Conservation (phyloP, 2,888 invertebrate species). For the Gymnosoma rotundatum region DNA sequence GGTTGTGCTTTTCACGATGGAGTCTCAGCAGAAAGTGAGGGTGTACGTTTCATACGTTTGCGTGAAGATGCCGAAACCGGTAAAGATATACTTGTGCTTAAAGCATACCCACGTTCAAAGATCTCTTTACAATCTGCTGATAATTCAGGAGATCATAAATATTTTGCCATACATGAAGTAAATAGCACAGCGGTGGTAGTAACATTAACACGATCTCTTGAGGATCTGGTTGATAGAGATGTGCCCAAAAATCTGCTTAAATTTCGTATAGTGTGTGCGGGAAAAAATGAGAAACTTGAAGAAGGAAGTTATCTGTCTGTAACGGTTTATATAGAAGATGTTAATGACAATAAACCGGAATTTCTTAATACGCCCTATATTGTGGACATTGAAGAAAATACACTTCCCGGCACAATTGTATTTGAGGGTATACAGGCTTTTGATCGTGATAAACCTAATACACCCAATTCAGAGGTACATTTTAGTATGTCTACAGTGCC, state of each 20-base stretch:
- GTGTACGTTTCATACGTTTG: constrained; percentile 91
- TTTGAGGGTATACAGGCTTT: constrained; percentile 91
- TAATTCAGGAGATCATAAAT: constrained; percentile 80
- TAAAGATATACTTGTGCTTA: constrained; percentile 89
- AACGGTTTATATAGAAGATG: constrained; percentile 93
- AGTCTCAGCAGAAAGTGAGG: constrained; percentile 84
- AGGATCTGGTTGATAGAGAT: constrained; percentile 91
- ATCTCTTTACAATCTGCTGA: constrained; percentile 79
- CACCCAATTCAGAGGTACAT: constrained; percentile 93
- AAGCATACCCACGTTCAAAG: constrained; percentile 90
- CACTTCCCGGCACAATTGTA: constrained; percentile 89
- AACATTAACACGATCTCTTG: constrained; percentile 89
- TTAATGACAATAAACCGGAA: constrained; percentile 91
- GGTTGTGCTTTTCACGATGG: constrained; percentile 91
- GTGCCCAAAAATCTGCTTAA: constrained; percentile 91
- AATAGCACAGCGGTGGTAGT: constrained; percentile 91
- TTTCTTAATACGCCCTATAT: constrained; percentile 91
- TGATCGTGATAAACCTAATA: constrained; percentile 93
- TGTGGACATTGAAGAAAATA: constrained; percentile 90
- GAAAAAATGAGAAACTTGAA: constrained; percentile 79
- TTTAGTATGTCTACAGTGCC: constrained; percentile 88
- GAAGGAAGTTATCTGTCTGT: constrained; percentile 87
- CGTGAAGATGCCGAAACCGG: constrained; percentile 91
- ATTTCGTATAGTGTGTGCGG: constrained; percentile 88
- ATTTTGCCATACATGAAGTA: constrained; percentile 84